Base-by-base conservation (phyloP, 2,113 vertebrate species). In the Cynoglossus semilaevis region DNA sequence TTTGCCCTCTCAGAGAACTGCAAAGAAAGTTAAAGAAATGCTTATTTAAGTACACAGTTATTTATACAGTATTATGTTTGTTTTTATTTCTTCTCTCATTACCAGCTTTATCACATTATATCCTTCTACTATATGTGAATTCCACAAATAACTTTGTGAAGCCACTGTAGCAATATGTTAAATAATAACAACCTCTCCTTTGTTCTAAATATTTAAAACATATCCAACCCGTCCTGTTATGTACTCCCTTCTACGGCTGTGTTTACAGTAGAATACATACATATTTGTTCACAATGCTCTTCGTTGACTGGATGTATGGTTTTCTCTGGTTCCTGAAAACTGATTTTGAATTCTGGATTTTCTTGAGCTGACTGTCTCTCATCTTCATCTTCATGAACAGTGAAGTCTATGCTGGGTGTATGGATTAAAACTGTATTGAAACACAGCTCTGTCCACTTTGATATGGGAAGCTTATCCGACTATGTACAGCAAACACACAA, bases 401-500 rank as follows among this genome's bases (percentile, higher is more conserved):
- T 85, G 80, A 84, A 76, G 49, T n/a, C n/a, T 71, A 57, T 63
- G 70, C 84, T 83, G 58, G 71, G 79, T 77, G 73, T 76, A 70
- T 72, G 50, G 15, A 64, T 81, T 47, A 50, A 70, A 50, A 52
- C 45, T 69, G 61, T 47, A 2, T 17, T 58, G 2, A 9, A 34
- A 61, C 48, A 60, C 41, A 17, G 11, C 15, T 55, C 29, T 65
- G 57, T 64, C 22, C 10, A 16, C 37, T 60, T 22, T 48, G 1
- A 22, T 47, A 58, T 9, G 15, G 34, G 46, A 52, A 15, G 22
- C 9, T 35, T 40, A 51, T 64, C 54, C 45, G 55, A 8, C 44
- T 51, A 66, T 72, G 68, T 67, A 66, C 51, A 64, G 22, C 63
- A 74, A 62, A 56, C 15, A 52, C 49, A 64, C 49, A 47, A 34